These are phyloP conservation scores for Polypterus bichir DNA, from an alignment of 2,113 vertebrate species.

Conservation along the genomic window DNA sequence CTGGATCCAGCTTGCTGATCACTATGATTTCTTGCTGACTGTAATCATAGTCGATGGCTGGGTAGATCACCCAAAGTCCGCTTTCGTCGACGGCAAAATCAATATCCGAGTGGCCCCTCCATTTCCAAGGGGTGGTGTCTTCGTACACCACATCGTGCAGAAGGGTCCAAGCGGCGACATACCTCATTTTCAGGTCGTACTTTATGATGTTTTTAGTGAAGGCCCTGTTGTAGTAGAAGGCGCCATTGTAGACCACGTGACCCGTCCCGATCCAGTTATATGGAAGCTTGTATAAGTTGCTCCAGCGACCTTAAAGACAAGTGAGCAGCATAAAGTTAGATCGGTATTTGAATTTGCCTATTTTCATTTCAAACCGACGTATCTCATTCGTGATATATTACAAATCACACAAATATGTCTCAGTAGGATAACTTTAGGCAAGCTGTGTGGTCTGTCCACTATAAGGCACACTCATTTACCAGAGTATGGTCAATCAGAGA, in stretches of 20 bases:
- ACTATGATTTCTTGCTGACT: conserved; percentile 78
- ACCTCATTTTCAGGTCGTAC: conserved; percentile 80
- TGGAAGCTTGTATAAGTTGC: conserved; percentile 90
- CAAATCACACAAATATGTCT: too few relatives aligned
- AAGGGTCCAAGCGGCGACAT: conserved; percentile 78
- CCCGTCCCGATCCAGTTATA: conserved; percentile 97
- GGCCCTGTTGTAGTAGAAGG: conserved; percentile 93
- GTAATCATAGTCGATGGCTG: conserved; percentile 66
- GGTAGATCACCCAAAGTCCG: conserved; percentile 96
- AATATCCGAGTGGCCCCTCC: conserved; percentile 91
- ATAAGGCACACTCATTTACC: too few relatives aligned
- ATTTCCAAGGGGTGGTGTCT: conserved; percentile 90
- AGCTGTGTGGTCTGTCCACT: too few relatives aligned
- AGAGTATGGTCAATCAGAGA: too few relatives aligned
- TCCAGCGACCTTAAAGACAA: conserved; percentile 71
- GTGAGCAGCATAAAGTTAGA: background rate
- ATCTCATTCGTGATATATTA: too few relatives aligned
- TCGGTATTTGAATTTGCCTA: too few relatives aligned
- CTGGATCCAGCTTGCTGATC: conserved; percentile 77
- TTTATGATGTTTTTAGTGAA: conserved; percentile 98
- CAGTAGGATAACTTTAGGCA: too few relatives aligned
- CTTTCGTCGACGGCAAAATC: conserved; percentile 94
- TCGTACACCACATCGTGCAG: conserved; percentile 81
- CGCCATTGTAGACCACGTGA: conserved; percentile 82
- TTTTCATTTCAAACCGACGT: too few relatives aligned